Evolutionary conservation across 2,113 vertebrate species (phyloP).

Genomic region (Calyptomena viridis): DNA sequence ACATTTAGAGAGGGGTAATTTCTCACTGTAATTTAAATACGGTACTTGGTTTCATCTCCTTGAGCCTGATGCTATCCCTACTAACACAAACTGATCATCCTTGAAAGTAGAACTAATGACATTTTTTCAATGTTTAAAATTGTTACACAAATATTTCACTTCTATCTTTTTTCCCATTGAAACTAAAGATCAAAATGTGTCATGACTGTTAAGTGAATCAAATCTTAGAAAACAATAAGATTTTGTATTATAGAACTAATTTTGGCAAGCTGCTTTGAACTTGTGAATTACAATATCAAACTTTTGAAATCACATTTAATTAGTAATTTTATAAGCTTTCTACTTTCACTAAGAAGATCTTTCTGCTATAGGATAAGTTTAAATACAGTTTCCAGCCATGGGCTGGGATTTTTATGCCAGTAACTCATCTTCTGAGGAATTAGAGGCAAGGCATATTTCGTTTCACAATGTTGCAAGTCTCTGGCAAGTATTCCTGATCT

Average conservation of each 20-base stretch:
- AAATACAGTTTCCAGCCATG: background rate
- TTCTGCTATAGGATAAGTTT: background rate
- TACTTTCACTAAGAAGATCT: background rate
- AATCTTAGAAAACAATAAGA: background rate
- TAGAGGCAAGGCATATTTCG: background rate
- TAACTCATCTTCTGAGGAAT: background rate
- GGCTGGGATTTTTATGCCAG: background rate
- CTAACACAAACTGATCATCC: constrained; percentile 21
- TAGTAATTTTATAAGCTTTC: background rate
- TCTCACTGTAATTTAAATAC: background rate
- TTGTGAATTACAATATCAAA: background rate
- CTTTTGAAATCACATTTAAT: background rate
- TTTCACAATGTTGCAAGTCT: background rate
- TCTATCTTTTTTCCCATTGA: background rate
- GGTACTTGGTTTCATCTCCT: background rate
- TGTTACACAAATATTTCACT: background rate
- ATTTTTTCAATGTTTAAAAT: background rate
- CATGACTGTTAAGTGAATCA: background rate
- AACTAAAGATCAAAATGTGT: background rate
- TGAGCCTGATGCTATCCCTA: background rate
- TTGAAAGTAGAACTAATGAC: constrained; percentile 4
- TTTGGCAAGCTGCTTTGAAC: background rate
- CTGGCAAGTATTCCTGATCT: background rate
- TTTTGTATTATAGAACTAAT: background rate
- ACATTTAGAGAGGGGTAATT: background rate